phyloP scores from a whole-genome alignment of 2,113 vertebrate species.

The Aphelocoma coerulescens region DNA sequence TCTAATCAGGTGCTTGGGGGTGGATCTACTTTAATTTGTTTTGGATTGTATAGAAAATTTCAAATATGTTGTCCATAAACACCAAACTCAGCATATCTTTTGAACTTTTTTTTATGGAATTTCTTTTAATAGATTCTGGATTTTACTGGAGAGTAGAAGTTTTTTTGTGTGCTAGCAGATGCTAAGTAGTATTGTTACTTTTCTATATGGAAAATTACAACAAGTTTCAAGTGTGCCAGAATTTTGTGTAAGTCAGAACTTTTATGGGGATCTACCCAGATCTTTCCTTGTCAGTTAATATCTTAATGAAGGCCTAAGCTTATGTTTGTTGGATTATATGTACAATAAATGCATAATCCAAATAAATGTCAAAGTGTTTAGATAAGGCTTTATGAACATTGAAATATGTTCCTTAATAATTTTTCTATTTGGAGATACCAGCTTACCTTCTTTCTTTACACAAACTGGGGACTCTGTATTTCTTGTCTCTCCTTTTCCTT shows the following conservation, averaged over 20 bases:
- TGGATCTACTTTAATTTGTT: background rate
- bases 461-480: background rate
- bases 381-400: background rate
- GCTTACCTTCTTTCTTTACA: background rate
- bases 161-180: background rate
- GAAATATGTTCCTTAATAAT: background rate
- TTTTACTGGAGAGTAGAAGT: background rate
- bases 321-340: background rate
- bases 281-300: background rate
- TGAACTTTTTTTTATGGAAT: background rate
- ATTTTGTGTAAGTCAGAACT: background rate
- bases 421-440: background rate
- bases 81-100: background rate
- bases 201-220: background rate
- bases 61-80: background rate
- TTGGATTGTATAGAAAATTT: background rate
- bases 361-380: background rate
- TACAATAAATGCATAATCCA: background rate
- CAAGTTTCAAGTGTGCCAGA: background rate
- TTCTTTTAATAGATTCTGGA: background rate
- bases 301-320: background rate
- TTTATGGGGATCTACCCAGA: background rate
- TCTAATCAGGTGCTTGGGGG: fast-evolving
- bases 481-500: background rate
- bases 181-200: background rate